Base-by-base conservation (phyloP, 1,140 invertebrate genomes). In the Drosophila persimilis region DNA sequence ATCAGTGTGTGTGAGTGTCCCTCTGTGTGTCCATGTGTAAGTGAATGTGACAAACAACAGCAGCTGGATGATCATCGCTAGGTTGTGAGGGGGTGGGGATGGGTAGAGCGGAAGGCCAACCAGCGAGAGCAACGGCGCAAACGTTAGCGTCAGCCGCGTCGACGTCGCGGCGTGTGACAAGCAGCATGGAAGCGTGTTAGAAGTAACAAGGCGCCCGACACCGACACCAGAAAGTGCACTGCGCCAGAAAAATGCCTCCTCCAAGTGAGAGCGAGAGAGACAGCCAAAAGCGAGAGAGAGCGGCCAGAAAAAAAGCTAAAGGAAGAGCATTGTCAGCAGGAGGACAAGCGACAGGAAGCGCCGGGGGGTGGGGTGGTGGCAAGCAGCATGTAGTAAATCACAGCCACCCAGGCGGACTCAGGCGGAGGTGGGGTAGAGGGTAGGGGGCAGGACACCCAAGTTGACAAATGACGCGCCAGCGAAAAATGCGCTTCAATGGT, bases 171-270 rank as follows among this genome's bases (percentile, higher is more conserved):
- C 35, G 35, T 39, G 35, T 39, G 35, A 39, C 35, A 39, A 39
- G 35, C 35, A 39, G 35, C 66, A 70, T 46, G 41, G 66, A 73
- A 77, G 80, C 80, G 72, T 86, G 81, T 86, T 86, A 86, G 81
- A 86, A 88, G 83, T 86, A 86, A 86, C 83, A 86, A 86, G 83
- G 83, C 83, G 88, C 78, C 83, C 83, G 83, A 86, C 83, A 86
- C 81, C 83, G 76, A 78, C 76, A 78, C 76, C 76, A 76, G 24
- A 77, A 71, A 75, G 72, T 74, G 75, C 73, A 75, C 69, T 69
- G 73, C 76, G 67, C 66, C 76, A 78, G 61, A 75, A 78, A 78
- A 78, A 78, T 78, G 73, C 46, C 75, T 77, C 60, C 35, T 39
- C 9, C 35, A 13, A 61, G 74, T 73, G 74, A 64, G 69, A 67